Evolutionary conservation across 2,797 vertebrate genomes (phyloP).

Genomic region (Florisuga fusca): DNA sequence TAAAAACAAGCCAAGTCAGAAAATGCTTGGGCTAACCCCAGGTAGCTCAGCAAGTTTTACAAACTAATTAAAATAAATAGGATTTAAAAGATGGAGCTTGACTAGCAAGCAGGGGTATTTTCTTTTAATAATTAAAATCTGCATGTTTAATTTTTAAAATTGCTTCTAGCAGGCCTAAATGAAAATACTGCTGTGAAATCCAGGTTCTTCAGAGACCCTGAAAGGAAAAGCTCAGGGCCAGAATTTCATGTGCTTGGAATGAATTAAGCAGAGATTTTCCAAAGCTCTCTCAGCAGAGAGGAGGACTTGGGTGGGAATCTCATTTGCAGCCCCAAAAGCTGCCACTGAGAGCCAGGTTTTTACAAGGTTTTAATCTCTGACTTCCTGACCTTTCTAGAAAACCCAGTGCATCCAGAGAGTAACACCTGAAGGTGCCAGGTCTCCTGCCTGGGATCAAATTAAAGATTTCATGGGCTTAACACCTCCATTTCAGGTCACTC

Average conservation of each 20-base stretch:
- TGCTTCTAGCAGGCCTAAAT: slow-evolving; percentile 18
- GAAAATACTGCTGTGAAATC: background rate
- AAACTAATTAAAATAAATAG: slow-evolving; percentile 40
- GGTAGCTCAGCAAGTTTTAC: background rate
- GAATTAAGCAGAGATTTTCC: background rate
- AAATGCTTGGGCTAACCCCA: background rate
- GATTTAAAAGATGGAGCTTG: slow-evolving; percentile 12
- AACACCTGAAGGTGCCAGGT: background rate
- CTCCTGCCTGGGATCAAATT: background rate
- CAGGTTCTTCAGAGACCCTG: background rate
- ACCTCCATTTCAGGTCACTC: accelerated
- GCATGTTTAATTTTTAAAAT: slow-evolving; percentile 48
- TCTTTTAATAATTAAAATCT: slow-evolving; percentile 39
- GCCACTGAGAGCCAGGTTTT: no score
- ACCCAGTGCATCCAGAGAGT: background rate
- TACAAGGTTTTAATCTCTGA: background rate
- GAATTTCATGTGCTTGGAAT: background rate
- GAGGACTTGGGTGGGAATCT: background rate
- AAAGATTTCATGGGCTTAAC: background rate
- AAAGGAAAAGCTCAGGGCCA: background rate
- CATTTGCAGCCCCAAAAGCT: no score
- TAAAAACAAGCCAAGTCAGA: background rate
- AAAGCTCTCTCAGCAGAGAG: background rate
- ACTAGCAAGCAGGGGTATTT: background rate
- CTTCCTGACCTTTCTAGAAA: background rate